Base-by-base conservation (phyloP, 2,113 vertebrate genomes). In the Sorex fumeus region DNA sequence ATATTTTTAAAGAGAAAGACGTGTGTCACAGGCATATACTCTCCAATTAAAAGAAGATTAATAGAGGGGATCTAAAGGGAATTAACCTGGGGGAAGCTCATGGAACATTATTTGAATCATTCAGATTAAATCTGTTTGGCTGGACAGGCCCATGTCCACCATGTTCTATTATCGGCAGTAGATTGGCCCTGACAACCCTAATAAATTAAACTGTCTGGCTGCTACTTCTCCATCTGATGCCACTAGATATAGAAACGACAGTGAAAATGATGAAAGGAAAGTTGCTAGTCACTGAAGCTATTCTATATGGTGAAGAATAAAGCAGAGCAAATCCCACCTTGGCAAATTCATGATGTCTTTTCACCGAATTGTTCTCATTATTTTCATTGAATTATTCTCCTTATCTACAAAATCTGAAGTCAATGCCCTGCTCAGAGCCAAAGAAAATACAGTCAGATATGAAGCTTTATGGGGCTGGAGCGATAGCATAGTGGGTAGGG, bases 181-280 rank as follows among this genome's bases (percentile, higher is more conserved):
- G 94, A 95, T 87, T 90, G 92, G 76, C 50, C 70, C 82, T 96
- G 97, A 96, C 96, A 96, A 0, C 4, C 40, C 90, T 94, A 96
- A 97, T 96, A 82, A 96, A 97, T 97, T 90, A 84, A 95, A 95
- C 95, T 86, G 75, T 89, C 85, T 70, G 91, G 79, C 69, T 50
- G 76, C 30, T 3, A 67, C 36, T 96, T 77, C 36, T 81, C 93
- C 72, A 47, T 79, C 71, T 53, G 70, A 81, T 53, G 30, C 28
- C 8, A 1, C 1, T 16, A 27, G 10, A 6, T 69, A 79, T n/a
- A 40, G 84, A 93, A 62, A 0, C 0, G 45, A 9, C 74, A 32
- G 40, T 11, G 18, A 0, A 69, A 53, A 67, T 87, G 13, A 45
- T 66, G 30, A 53, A 32, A 85, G 47, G 15, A 25, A 40, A 25